phyloP scores from a whole-genome alignment of 2,797 vertebrate species.

The Phataginus tricuspis region DNA sequence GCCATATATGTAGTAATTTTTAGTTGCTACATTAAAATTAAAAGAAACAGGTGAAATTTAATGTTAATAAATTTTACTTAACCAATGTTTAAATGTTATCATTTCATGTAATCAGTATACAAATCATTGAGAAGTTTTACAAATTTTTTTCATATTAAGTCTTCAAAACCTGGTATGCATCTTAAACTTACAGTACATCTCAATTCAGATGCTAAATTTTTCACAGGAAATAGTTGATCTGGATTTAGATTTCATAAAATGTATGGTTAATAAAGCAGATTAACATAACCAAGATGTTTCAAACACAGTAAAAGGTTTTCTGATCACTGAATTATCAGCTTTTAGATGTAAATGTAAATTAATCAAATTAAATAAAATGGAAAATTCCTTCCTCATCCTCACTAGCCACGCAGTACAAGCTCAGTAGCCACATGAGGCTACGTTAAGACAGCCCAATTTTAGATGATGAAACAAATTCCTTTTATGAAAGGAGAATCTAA shows the following conservation, averaged over 20 bases:
- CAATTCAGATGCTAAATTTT: slow-evolving; percentile 28
- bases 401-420: neutral
- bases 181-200: neutral
- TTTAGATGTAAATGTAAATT: slow-evolving; percentile 40
- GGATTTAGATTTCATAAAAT: slow-evolving; percentile 43
- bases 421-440: neutral
- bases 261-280: neutral
- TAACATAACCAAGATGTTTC: neutral
- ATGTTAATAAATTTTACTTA: slow-evolving; percentile 10
- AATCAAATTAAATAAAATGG: slow-evolving; percentile 28
- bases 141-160: neutral
- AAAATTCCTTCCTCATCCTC: neutral
- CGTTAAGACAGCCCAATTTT: neutral
- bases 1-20: neutral
- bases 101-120: neutral
- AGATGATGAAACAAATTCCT: neutral
- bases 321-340: neutral
- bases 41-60: slow-evolving; percentile 23
- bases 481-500: neutral
- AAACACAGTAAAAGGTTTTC: neutral
- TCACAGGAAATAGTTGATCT: neutral
- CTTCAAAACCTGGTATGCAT: slow-evolving; percentile 14
- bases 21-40: neutral
- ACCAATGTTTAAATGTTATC: neutral
- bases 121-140: neutral